These are phyloP conservation scores for Gallinago solitaria DNA, from an alignment of 2,797 vertebrate species.

Conservation along the genomic window DNA sequence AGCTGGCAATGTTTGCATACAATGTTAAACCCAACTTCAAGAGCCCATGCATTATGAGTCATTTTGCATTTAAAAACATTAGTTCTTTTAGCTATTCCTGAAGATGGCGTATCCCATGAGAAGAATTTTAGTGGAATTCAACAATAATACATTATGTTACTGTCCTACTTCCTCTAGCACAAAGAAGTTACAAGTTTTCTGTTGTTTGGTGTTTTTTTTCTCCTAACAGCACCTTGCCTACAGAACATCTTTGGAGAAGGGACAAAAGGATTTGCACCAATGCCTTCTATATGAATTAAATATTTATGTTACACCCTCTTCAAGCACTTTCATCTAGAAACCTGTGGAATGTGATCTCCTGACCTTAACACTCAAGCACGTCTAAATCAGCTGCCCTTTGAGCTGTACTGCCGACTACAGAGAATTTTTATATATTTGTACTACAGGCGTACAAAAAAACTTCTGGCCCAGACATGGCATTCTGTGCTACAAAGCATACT, in stretches of 20 bases:
- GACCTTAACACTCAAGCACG: conserved; percentile 56
- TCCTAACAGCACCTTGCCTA: not conserved
- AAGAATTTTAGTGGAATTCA: not conserved
- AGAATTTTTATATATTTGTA: conserved; percentile 26
- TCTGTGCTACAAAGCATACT: not conserved
- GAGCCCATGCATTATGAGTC: conserved; percentile 47
- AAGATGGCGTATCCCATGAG: not conserved
- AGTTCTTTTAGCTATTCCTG: not conserved
- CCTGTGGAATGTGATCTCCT: conserved; percentile 64
- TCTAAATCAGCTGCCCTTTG: conserved; percentile 61
- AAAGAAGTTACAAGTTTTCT: conserved; percentile 6
- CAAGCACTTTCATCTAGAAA: conserved; percentile 55
- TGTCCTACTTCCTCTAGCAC: not conserved
- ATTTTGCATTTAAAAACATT: conserved; percentile 50
- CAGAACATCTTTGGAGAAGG: not conserved
- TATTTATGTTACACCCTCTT: conserved; percentile 56
- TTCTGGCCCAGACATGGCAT: not conserved
- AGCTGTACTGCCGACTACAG: conserved; percentile 6
- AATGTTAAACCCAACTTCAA: conserved; percentile 46
- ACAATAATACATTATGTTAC: not conserved
- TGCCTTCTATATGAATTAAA: conserved; percentile 47
- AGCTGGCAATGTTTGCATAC: conserved; percentile 70
- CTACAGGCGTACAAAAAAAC: not conserved
- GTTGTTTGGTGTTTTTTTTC: not conserved
- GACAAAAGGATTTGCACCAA: conserved; percentile 45